Conservation (phyloP, 2,888 invertebrate genomes). For the Athrips mouffetella region DNA sequence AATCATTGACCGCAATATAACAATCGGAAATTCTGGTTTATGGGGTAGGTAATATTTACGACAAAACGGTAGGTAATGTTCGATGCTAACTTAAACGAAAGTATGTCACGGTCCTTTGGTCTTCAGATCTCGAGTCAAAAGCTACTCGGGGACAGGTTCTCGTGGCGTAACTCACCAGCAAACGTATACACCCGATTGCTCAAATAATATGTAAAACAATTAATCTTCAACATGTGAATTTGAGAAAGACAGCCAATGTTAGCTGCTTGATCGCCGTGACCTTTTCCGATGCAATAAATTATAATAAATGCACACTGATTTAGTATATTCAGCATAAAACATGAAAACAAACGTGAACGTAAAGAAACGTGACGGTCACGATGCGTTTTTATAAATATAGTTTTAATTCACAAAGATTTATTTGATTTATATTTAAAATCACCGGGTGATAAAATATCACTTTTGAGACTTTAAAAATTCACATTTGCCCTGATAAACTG, state of each 20-base stretch:
- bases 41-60: constrained; percentile 13
- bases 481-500: too few species aligned
- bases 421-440: not conserved
- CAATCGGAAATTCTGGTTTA: too few species aligned
- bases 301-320: not conserved
- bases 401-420: not conserved
- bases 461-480: too few species aligned
- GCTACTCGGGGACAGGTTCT: constrained; percentile 53
- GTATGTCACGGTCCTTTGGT: constrained; percentile 62
- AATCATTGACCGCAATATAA: too few species aligned
- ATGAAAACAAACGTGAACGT: not conserved
- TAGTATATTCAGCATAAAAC: constrained; percentile 6
- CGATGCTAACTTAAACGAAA: constrained; percentile 36
- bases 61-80: constrained; percentile 26
- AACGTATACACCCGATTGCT: constrained; percentile 41
- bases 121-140: constrained; percentile 53
- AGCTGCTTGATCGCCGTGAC: constrained; percentile 24
- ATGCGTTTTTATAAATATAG: not conserved
- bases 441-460: too few species aligned
- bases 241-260: constrained; percentile 9
- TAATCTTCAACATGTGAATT: constrained; percentile 16
- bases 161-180: constrained; percentile 47
- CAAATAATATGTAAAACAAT: constrained; percentile 41
- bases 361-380: too few species aligned
- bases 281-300: constrained; percentile 31